Evolutionary conservation across 2,797 vertebrate species (phyloP).

Genomic region (Hydrophis major): DNA sequence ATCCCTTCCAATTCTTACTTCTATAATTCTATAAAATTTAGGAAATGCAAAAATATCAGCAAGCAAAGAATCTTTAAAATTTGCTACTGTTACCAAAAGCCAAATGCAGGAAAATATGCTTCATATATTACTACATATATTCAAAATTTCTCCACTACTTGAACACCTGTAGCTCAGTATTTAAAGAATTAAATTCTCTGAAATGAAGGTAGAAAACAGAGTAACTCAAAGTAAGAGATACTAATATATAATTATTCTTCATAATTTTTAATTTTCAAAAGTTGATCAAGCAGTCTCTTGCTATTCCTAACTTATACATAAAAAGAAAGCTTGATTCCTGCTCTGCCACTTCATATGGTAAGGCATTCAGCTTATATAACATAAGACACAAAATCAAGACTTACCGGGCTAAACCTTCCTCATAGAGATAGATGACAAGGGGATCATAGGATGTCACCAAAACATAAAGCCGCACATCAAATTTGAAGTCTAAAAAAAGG

Average conservation of each 20-base stretch:
- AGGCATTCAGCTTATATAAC: not conserved
- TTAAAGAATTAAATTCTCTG: not conserved
- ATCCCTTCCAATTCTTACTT: not conserved
- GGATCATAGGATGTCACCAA: conserved; percentile 95
- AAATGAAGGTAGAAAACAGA: not conserved
- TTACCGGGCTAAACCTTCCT: conserved; percentile 94
- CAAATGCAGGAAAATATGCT: not conserved
- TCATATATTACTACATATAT: not conserved
- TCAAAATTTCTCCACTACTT: not conserved
- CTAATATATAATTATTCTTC: not conserved
- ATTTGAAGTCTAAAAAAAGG: conserved; percentile 89
- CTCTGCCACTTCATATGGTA: not conserved
- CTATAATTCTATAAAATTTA: not conserved
- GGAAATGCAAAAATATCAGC: not conserved
- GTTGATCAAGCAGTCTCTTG: not conserved
- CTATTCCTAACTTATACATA: not conserved
- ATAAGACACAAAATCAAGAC: conserved; percentile 11
- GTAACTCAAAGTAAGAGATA: not conserved
- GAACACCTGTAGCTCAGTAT: accelerated
- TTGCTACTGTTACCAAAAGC: conserved; percentile 56
- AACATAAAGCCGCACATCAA: conserved; percentile 93
- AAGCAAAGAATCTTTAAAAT: not conserved
- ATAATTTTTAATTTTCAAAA: not conserved
- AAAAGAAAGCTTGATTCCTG: not conserved
- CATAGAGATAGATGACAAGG: conserved; percentile 91